A percentile compares a stretch with the other conserved stretches of the same genome.
These are phyloP conservation scores for Drosophila crucigera DNA, from an alignment of 2,888 invertebrate genomes.

Conservation along the genomic window DNA sequence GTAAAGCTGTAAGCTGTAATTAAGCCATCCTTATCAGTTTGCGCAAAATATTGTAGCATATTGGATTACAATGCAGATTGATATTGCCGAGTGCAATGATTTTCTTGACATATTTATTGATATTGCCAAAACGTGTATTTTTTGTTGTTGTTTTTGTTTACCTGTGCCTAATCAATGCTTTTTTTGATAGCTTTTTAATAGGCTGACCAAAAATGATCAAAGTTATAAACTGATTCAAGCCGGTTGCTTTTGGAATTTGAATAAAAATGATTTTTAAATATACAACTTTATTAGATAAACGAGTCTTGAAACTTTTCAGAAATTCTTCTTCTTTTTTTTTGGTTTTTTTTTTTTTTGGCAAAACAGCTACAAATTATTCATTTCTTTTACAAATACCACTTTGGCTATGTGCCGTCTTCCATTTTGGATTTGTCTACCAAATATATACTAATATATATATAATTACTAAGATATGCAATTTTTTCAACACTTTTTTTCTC, in stretches of 20 bases:
- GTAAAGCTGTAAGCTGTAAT: slow-evolving; percentile 59
- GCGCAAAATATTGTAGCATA: slow-evolving; percentile 55
- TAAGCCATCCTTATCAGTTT: slow-evolving; percentile 61
- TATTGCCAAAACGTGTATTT: background rate
- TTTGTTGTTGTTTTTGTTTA: too few relatives aligned
- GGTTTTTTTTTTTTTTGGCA: background rate
- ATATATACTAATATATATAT: background rate
- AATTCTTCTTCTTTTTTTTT: background rate
- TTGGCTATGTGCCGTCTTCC: background rate
- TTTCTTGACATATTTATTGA: background rate
- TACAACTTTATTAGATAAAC: background rate
- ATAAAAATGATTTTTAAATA: background rate
- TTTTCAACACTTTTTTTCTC: too few relatives aligned
- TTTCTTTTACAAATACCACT: background rate
- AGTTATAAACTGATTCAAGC: background rate
- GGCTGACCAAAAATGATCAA: background rate
- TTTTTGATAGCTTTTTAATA: background rate
- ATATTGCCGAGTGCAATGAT: background rate
- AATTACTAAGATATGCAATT: background rate
- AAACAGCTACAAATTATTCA: background rate
- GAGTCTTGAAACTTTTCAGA: background rate
- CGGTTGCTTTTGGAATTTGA: background rate
- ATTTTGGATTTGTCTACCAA: background rate
- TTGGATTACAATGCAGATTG: slow-evolving; percentile 53
- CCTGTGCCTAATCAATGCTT: background rate